phyloP scores from a whole-genome alignment of 2,113 vertebrate genomes.

The Gymnarchus niloticus region DNA sequence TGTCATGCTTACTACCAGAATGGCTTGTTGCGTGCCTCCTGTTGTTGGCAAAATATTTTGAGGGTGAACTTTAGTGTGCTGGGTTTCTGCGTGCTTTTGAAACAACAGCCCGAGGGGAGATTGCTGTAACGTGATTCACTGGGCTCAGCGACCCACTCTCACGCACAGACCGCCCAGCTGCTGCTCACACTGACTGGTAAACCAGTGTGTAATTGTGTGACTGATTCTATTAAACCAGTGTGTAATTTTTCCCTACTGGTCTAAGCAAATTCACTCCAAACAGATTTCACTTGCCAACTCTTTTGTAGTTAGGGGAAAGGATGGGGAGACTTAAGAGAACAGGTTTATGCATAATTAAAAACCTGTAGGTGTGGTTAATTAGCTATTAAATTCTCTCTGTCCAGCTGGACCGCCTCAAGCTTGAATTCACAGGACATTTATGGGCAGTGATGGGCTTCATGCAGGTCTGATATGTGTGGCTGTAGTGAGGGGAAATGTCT shows the following conservation, averaged over 20 bases:
- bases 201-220: neutral
- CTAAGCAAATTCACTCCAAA: neutral
- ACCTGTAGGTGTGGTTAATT: neutral
- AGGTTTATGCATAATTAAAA: neutral
- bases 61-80: neutral
- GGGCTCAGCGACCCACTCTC: neutral
- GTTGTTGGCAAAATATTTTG: conserved; percentile 15
- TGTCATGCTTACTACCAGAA: neutral
- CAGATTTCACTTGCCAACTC: neutral
- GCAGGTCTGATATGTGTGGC: neutral
- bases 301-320: neutral
- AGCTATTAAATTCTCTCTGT: neutral
- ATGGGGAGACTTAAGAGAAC: neutral
- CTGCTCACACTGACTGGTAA: neutral
- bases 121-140: conserved; percentile 14
- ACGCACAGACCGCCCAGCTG: neutral
- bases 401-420: neutral
- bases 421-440: neutral
- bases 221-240: conserved; percentile 14
- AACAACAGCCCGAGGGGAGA: neutral
- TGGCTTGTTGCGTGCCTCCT: neutral
- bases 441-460: neutral
- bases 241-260: conserved; percentile 9
- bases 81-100: neutral
- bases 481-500: neutral